These are phyloP conservation scores for Drosophila yakuba DNA, from an alignment of 1,140 invertebrate species.

Conservation along the genomic window DNA sequence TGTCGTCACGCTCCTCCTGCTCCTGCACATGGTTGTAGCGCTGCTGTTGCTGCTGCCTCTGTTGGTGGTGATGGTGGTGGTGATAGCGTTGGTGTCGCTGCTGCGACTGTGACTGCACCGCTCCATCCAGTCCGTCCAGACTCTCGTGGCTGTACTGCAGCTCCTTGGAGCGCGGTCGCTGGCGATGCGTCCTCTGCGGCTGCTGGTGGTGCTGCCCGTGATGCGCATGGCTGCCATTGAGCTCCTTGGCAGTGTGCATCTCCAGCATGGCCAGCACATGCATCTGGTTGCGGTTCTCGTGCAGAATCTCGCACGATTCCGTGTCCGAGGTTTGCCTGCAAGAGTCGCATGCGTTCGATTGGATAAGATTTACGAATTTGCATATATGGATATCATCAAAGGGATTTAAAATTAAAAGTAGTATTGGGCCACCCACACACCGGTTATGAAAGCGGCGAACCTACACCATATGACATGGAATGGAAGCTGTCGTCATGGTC, in stretches of 20 bases:
- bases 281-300: slow-evolving; percentile 77
- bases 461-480: slow-evolving; percentile 32
- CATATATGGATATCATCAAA: no score
- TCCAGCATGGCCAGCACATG: slow-evolving; percentile 71
- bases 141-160: slow-evolving; percentile 79
- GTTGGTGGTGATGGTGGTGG: slow-evolving; percentile 69
- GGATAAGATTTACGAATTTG: neutral
- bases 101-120: slow-evolving; percentile 31
- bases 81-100: slow-evolving; percentile 60
- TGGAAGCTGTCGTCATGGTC: slow-evolving; percentile 17
- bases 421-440: slow-evolving; percentile 3
- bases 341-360: neutral
- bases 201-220: slow-evolving; percentile 33
- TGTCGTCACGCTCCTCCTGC: slow-evolving; percentile 78
- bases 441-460: slow-evolving; percentile 29
- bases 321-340: slow-evolving; percentile 84
- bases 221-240: slow-evolving; percentile 1
- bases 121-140: slow-evolving; percentile 63
- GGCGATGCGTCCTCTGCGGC: slow-evolving; percentile 65
- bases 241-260: slow-evolving; percentile 49
- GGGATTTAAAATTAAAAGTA: neutral
- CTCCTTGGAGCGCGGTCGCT: slow-evolving; percentile 78
- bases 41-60: slow-evolving; percentile 48
- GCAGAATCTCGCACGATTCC: slow-evolving; percentile 83
- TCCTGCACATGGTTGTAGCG: slow-evolving; percentile 71